These are phyloP conservation scores for Syritta pipiens DNA, from an alignment of 2,888 invertebrate species.

Conservation along the genomic window DNA sequence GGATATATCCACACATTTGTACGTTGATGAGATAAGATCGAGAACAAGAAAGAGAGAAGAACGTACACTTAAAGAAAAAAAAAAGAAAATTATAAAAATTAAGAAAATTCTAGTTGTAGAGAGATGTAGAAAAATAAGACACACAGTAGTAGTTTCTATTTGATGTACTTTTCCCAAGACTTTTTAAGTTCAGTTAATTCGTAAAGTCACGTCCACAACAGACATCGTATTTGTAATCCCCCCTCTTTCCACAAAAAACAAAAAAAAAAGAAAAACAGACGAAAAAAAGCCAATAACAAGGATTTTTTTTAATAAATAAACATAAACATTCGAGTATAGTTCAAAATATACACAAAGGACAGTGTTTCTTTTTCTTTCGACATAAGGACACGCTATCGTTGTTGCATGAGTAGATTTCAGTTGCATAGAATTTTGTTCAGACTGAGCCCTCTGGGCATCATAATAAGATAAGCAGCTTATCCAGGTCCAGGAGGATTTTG, in stretches of 20 bases:
- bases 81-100: background rate
- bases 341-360: too few relatives aligned
- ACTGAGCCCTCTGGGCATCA: too few relatives aligned
- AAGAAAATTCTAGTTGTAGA: background rate
- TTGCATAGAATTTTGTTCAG: too few relatives aligned
- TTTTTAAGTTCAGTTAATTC: conserved; percentile 1
- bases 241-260: background rate
- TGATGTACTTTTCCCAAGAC: background rate
- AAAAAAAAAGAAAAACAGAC: conserved; percentile 3
- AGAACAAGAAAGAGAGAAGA: too few relatives aligned
- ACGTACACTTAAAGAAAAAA: background rate
- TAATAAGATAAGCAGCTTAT: too few relatives aligned
- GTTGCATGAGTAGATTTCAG: too few relatives aligned
- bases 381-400: too few relatives aligned
- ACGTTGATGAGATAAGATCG: background rate
- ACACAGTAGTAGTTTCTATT: background rate
- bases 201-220: conserved; percentile 1
- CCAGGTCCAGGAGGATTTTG: too few relatives aligned
- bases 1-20: background rate
- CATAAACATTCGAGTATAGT: too few relatives aligned
- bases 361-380: too few relatives aligned
- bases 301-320: too few relatives aligned
- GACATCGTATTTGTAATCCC: conserved; percentile 7
- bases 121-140: conserved; percentile 1
- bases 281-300: too few relatives aligned